Evolutionary conservation across 1,140 invertebrate species (phyloP).

Genomic region (Atta colombica): DNA sequence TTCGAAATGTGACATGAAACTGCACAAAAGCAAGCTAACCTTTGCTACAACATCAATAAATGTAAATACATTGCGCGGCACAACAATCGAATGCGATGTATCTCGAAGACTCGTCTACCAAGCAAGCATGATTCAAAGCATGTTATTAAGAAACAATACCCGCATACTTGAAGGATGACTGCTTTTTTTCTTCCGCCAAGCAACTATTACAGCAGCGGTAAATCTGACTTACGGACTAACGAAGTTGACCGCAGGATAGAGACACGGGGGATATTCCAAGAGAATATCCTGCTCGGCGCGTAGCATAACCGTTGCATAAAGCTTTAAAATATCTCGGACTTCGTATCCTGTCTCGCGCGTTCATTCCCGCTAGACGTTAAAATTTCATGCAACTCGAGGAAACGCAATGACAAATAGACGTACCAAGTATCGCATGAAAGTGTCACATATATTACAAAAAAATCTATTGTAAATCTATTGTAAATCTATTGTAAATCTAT

Average conservation of each 20-base stretch:
- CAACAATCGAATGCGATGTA: conserved; percentile 56
- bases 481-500: neutral
- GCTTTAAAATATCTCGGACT: conserved; percentile 50
- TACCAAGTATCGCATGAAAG: neutral
- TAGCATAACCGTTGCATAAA: conserved; percentile 38
- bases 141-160: conserved; percentile 71
- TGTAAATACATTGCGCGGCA: conserved; percentile 43
- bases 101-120: conserved; percentile 40
- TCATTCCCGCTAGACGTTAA: neutral
- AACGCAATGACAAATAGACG: neutral
- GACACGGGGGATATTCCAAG: conserved; percentile 50
- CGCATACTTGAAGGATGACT: conserved; percentile 73
- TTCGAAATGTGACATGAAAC: neutral
- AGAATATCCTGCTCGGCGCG: conserved; percentile 54
- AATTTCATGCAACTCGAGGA: conserved; percentile 8
- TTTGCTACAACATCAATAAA: conserved; percentile 42
- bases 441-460: neutral
- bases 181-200: conserved; percentile 65
- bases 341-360: neutral
- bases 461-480: neutral
- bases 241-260: conserved; percentile 64
- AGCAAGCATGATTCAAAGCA: conserved; percentile 59
- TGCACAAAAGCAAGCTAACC: conserved; percentile 30
- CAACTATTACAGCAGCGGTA: conserved; percentile 59
- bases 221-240: conserved; percentile 58